Evolutionary conservation across 2,888 invertebrate species (phyloP).

Genomic region (Amphipoea oculea): DNA sequence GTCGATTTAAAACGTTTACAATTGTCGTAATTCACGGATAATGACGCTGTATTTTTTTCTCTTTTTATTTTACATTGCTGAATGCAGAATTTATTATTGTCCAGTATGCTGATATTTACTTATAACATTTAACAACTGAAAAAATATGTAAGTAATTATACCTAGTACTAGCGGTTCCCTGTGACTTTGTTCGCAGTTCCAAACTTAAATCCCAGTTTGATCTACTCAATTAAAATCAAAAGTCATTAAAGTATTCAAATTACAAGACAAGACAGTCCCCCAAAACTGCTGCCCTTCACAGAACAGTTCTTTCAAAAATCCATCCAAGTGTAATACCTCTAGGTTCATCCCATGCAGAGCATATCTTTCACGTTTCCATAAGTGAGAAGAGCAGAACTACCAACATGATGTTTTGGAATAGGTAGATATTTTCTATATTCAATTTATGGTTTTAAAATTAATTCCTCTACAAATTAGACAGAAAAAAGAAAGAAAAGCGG

Average conservation of each 20-base stretch:
- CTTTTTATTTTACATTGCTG: slow-evolving; percentile 3
- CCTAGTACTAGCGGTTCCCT: not conserved
- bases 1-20: slow-evolving; percentile 44
- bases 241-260: not conserved
- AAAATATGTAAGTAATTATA: not conserved
- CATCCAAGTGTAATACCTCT: too few species aligned
- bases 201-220: not conserved
- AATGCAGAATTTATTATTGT: slow-evolving; percentile 25
- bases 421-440: too few species aligned
- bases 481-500: too few species aligned
- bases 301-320: too few species aligned
- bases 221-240: not conserved
- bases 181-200: not conserved
- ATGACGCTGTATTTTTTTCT: slow-evolving; percentile 31
- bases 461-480: too few species aligned
- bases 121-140: not conserved
- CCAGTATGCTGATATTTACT: slow-evolving; percentile 6
- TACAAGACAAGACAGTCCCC: too few species aligned
- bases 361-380: too few species aligned
- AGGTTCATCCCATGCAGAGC: too few species aligned
- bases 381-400: too few species aligned
- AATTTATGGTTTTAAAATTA: too few species aligned
- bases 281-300: too few species aligned
- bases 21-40: slow-evolving; percentile 42
- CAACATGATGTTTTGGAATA: too few species aligned